Percentiles rank a stretch among this genome's conserved stretches.
Conservation (phyloP, 30 jellyfish, hydroid and myxozoan genomes). For the Clytia hemisphaerica region DNA sequence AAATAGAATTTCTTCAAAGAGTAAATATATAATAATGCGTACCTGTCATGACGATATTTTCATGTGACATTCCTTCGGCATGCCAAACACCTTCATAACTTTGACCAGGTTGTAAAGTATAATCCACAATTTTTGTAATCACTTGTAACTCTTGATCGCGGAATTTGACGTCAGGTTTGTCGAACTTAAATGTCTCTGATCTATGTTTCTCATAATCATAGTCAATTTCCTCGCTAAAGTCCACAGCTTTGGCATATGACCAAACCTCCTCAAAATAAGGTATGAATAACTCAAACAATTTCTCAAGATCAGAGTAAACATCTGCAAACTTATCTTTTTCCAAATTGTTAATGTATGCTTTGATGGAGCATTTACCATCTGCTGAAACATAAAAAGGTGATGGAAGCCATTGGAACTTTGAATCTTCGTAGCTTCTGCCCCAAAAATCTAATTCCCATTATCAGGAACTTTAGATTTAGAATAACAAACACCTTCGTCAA, state of each 20-base stretch:
- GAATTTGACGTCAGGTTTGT: constrained; percentile 34
- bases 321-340: constrained; percentile 37
- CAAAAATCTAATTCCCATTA: constrained; percentile 62
- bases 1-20: no score
- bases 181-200: no score
- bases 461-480: no score
- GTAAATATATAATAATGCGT: no score
- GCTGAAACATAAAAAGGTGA: constrained; percentile 54
- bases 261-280: constrained; percentile 71
- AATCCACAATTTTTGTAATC: constrained; percentile 59
- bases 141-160: constrained; percentile 53
- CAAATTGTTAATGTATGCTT: constrained; percentile 56
- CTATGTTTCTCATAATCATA: no score
- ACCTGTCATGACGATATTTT: constrained; percentile 81
- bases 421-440: constrained; percentile 60
- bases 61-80: constrained; percentile 91
- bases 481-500: constrained; percentile 55
- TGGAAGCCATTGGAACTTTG: constrained; percentile 74
- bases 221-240: no score
- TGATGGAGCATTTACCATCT: constrained; percentile 50
- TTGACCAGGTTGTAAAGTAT: constrained; percentile 65
- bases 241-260: constrained; percentile 78
- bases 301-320: constrained; percentile 42
- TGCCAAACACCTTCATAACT: constrained; percentile 82
- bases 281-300: constrained; percentile 44